Percentiles rank a stretch among this genome's conserved stretches.
phyloP scores from a whole-genome alignment of 2,888 invertebrate genomes.

The Troglohyphantes excavatus region DNA sequence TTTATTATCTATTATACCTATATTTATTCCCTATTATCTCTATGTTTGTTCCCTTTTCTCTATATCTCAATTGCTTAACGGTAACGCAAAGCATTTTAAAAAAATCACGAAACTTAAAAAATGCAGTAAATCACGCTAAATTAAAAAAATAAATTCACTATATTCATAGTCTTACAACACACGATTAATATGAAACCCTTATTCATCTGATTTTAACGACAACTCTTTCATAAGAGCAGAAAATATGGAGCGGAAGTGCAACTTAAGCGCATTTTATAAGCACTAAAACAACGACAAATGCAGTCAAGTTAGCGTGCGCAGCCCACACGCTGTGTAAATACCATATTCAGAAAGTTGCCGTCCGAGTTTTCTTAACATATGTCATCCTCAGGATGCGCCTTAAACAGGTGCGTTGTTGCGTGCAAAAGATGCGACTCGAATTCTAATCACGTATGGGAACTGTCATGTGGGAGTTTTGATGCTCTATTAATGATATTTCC shows the following conservation, averaged over 20 bases:
- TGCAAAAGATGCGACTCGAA: neutral
- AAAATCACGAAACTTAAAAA: too few relatives aligned
- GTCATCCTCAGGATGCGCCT: neutral
- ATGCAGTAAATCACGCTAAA: too few relatives aligned
- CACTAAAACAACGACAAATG: neutral
- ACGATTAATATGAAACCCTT: too few relatives aligned
- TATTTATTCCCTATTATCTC: too few relatives aligned
- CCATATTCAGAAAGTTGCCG: neutral
- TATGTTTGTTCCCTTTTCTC: too few relatives aligned
- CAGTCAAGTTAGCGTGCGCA: neutral
- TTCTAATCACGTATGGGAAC: conserved; percentile 16
- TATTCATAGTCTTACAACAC: too few relatives aligned
- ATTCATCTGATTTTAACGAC: too few relatives aligned
- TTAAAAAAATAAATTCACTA: too few relatives aligned
- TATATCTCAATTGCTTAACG: too few relatives aligned
- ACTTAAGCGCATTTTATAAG: neutral
- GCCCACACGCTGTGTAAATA: neutral
- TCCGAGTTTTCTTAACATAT: conserved; percentile 1
- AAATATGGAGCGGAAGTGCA: neutral
- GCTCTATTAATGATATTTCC: conserved; percentile 65
- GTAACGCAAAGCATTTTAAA: too few relatives aligned
- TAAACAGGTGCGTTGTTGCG: neutral
- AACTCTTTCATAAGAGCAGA: neutral
- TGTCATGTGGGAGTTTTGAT: conserved; percentile 61
- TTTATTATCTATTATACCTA: too few relatives aligned